Percentiles rank a stretch among this genome's conserved stretches.
phyloP scores from a whole-genome alignment of 2,888 invertebrate genomes.

The Myopa tessellatipennis region DNA sequence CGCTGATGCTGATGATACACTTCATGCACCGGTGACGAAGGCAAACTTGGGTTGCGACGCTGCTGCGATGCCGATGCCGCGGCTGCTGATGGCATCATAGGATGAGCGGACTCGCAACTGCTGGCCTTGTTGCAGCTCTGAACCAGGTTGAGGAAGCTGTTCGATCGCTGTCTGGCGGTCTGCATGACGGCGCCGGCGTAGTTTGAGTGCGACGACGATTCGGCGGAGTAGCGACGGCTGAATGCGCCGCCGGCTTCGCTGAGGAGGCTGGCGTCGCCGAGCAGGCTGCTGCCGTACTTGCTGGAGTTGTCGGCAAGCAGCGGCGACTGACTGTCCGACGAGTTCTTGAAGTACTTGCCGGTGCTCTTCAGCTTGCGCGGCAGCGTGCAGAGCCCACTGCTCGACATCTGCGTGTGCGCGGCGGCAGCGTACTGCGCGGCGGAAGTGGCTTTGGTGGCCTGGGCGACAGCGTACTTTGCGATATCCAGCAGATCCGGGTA shows the following conservation, averaged over 20 bases:
- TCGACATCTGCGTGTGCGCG: conserved; percentile 27
- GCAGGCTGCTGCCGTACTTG: conserved; percentile 78
- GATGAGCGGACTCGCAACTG: conserved; percentile 9
- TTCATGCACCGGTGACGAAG: conserved; percentile 74
- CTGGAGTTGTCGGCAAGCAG: conserved; percentile 74
- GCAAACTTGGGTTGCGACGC: conserved; percentile 73
- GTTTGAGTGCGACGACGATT: conserved; percentile 68
- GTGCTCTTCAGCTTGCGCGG: conserved; percentile 69
- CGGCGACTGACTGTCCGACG: conserved; percentile 80
- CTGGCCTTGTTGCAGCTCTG: conserved; percentile 63
- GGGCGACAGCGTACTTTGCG: conserved; percentile 65
- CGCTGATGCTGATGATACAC: conserved; percentile 58
- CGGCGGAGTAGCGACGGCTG: conserved; percentile 69
- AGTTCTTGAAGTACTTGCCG: conserved; percentile 64
- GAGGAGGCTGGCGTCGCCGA: conserved; percentile 74
- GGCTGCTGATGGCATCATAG: conserved; percentile 27
- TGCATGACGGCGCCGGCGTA: conserved; percentile 54
- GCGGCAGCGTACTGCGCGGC: conserved; percentile 32
- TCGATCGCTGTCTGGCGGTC: conserved; percentile 70
- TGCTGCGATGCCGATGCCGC: conserved; percentile 43
- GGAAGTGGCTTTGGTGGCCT: conserved; percentile 50
- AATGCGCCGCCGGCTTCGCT: conserved; percentile 67
- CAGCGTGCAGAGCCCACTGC: conserved; percentile 73
- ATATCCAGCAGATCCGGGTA: conserved; percentile 66
- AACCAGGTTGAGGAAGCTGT: conserved; percentile 78